Evolutionary conservation across 2,113 vertebrate genomes (phyloP), one percentile per base, ranked within the genome.

Genomic region (Lycaon pictus): DNA sequence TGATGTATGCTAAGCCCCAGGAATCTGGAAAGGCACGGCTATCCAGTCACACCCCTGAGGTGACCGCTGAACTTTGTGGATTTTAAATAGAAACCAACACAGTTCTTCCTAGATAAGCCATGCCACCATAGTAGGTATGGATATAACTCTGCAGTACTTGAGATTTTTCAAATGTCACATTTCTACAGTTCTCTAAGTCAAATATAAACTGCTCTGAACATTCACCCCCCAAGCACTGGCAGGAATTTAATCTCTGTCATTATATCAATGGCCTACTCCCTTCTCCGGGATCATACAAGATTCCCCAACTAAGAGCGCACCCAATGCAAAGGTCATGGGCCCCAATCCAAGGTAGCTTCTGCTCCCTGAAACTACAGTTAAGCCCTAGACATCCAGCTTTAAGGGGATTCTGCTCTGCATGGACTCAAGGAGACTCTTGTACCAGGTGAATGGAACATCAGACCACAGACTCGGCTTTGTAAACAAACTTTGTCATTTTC

Each of bases 81-180:
- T 77, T 96, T 93, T 81, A 96, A 96, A 92, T 32, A 95, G 94
- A 97, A 93, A 80, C 32, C 67, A 83, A 83, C 22, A 11, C 62
- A 32, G 43, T 63, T 93, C 37, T 83, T 56, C 87, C 71, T 84
- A 55, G 92, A 76, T 23, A 7, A 97, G 72, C 74, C 20, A 0
- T 19, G 74, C 93, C 15, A 20, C 32, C 58, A 11, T 4, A 43
- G 72, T 32, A 58, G 79, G 72, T 11, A 2, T 60, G n/a, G 27
- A 55, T 58, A 23, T 48, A 58, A 95, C 65, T 71, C 91, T 10
- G 4, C 37, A 63, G 48, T 65, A 72, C 89, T 93, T 80, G 19
- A 90, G 71, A 53, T 93, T 22, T 96, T 96, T 90, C 15, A 95
- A 97, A 84, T 90, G 95, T 79, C 90, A 95, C 25, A 58, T 53